Evolutionary conservation across 2,888 invertebrate species (phyloP), one percentile per base, ranked within the genome.

Genomic region (Xylophagus ater): DNA sequence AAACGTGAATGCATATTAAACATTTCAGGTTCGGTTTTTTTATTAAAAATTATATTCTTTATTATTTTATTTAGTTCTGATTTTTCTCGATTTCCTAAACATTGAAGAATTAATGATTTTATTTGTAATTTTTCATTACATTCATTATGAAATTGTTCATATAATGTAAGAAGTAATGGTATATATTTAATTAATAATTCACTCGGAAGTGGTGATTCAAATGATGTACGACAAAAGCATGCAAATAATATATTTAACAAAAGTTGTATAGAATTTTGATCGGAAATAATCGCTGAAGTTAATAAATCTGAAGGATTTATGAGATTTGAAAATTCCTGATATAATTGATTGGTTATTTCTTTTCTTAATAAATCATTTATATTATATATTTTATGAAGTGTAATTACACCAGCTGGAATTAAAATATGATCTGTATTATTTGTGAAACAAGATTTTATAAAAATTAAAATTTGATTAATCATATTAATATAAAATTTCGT

Each of bases 131-230:
- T 46, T 3, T 48, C 32, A 10, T 26, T 12, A n/a, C 41, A 31
- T 9, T 48, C 39, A 1, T 48, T 35, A 2, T 57, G 53, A 24
- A 61, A 20, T 4, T 53, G 44, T 24, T 52, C 43, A 28, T 55
- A 53, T 0, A 60, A 41, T 24, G 55, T 56, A 4, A 65, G 34
- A 0, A 64, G 44, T 1, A 62, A 3, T 1, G 60, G 60, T 8
- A 61, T 14, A 38, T 54, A 58, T 1, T 40, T 28, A 4, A 51
- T 40, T 2, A 65, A 32, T 8, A 60, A 33, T 2, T 43, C 49
- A 39, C 60, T 61, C 7, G 60, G 60, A 13, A 65, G 37, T 10
- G n/a, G n/a, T n/a, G 59, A 56, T 8, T 57, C 55, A 20, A 60
- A 49, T 1, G 52, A 52, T 4, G 62, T 59, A n/a, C 51, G 52